These are phyloP conservation scores for Myotis findleyi DNA, from an alignment of 2,797 vertebrate genomes.

Conservation along the genomic window DNA sequence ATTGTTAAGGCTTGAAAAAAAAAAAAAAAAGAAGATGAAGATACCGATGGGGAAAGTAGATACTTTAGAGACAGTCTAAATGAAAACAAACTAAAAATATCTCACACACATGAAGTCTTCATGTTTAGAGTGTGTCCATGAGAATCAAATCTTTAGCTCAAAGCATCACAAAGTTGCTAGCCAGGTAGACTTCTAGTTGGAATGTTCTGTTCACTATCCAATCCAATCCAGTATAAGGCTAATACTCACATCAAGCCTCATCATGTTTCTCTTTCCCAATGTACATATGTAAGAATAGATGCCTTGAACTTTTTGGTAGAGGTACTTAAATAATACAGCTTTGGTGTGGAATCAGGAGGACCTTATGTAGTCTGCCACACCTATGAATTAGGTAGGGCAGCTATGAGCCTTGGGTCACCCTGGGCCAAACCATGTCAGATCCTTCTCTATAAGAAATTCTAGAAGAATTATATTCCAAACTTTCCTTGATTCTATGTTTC, in stretches of 20 bases:
- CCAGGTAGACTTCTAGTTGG: no score
- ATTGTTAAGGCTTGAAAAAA: not conserved
- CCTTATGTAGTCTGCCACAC: not conserved
- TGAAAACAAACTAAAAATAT: not conserved
- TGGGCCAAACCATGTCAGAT: not conserved
- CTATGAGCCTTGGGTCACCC: not conserved
- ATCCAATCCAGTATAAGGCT: not conserved
- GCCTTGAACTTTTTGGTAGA: not conserved
- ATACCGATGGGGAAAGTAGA: not conserved
- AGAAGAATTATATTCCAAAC: not conserved
- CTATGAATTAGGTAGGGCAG: not conserved
- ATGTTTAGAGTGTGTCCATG: not conserved
- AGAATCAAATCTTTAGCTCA: not conserved
- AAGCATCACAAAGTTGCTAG: not conserved
- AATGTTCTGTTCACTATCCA: not conserved
- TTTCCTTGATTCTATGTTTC: not conserved
- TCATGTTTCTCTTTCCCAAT: not conserved
- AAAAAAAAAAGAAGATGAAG: not conserved
- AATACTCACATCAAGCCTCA: rapidly evolving
- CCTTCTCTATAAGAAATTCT: not conserved
- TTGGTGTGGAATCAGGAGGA: not conserved
- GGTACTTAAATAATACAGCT: not conserved
- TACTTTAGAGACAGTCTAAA: not conserved
- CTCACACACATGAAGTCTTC: not conserved
- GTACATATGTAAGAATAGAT: not conserved